These are phyloP conservation scores for Rutpela maculata DNA, from an alignment of 2,888 invertebrate genomes.

Conservation along the genomic window DNA sequence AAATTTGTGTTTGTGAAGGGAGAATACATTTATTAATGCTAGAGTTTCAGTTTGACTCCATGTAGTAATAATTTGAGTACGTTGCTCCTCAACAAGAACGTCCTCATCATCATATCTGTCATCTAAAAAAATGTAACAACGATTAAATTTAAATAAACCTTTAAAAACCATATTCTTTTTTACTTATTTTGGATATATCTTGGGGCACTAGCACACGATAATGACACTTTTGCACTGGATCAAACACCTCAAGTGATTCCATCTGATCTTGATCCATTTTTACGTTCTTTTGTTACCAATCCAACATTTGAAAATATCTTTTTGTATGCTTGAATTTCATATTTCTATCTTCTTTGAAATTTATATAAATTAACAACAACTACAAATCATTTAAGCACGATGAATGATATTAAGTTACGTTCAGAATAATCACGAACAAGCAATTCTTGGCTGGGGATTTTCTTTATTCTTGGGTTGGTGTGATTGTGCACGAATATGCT, in stretches of 20 bases:
- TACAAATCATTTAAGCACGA: too few relatives aligned
- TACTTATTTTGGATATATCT: background rate
- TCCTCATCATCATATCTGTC: slow-evolving; percentile 40
- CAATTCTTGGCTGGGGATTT: too few relatives aligned
- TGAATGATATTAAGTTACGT: too few relatives aligned
- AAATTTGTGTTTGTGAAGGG: slow-evolving; percentile 46
- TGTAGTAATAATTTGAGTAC: slow-evolving; percentile 29
- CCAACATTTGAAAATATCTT: background rate
- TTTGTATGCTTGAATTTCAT: background rate
- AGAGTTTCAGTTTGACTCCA: slow-evolving; percentile 49
- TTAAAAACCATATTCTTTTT: background rate
- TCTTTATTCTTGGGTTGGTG: too few relatives aligned
- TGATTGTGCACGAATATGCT: too few relatives aligned
- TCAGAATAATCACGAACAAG: too few relatives aligned
- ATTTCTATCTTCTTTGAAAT: background rate
- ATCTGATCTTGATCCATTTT: slow-evolving; percentile 49
- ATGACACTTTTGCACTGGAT: slow-evolving; percentile 34
- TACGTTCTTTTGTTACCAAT: slow-evolving; percentile 38
- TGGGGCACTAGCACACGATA: slow-evolving; percentile 37
- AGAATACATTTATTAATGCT: slow-evolving; percentile 49
- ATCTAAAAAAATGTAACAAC: slow-evolving; percentile 25
- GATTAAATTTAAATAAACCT: slow-evolving; percentile 8
- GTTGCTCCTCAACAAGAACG: slow-evolving; percentile 21
- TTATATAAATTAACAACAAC: background rate
- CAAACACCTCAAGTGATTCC: slow-evolving; percentile 43